Base-by-base conservation (phyloP, 2,797 vertebrate species). In the Tadarida brasiliensis region DNA sequence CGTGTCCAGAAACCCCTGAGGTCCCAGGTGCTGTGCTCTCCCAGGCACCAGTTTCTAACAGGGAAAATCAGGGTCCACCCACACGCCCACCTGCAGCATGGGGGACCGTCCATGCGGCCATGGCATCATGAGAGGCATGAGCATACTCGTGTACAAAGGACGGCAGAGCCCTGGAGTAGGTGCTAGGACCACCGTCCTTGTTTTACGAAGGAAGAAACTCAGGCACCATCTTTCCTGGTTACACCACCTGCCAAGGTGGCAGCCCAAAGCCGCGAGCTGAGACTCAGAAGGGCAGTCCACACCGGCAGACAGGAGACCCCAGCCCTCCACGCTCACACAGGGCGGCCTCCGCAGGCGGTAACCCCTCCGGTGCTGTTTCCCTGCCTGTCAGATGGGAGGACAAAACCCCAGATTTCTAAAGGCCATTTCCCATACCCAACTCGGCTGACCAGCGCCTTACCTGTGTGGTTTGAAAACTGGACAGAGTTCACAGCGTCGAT, bases 401-500 rank as follows among this genome's bases (percentile, higher is more conserved):
- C 3, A 3, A 59, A 20, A 10, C 3, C 35, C 33, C 47, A 0
- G 1, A 1, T 47, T 7, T 44, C 83, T 47, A n/a, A 15, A 24
- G 56, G n/a, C 47, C 6, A 0, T 3, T 3, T n/a, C 68, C 17
- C 3, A 9, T 0, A 0, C 61, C 39, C 65, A 8, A 4, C 10
- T 11, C 39, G 1, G 26, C 28, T 28, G 9, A 7, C 51, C 26
- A 0, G 26, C 0, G 5, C 22, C 96, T 98, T 98, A 99, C 99
- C 99, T 98, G 99, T 99, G 87, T 99, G 99, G 98, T 99, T 99
- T 97, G 99, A 99, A 98, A 99, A 99, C 98, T 99, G 99, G 95
- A 99, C 99, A 0, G 99, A 99, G 98, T 99, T 99, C 98, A 99
- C 99, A 0, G 99, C 99, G 94, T 99, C 99, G 73, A 99, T 99